A percentile compares a stretch with the other conserved stretches of the same genome.
Evolutionary conservation across 2,797 vertebrate genomes (phyloP).

Genomic region (Iguana delicatissima): DNA sequence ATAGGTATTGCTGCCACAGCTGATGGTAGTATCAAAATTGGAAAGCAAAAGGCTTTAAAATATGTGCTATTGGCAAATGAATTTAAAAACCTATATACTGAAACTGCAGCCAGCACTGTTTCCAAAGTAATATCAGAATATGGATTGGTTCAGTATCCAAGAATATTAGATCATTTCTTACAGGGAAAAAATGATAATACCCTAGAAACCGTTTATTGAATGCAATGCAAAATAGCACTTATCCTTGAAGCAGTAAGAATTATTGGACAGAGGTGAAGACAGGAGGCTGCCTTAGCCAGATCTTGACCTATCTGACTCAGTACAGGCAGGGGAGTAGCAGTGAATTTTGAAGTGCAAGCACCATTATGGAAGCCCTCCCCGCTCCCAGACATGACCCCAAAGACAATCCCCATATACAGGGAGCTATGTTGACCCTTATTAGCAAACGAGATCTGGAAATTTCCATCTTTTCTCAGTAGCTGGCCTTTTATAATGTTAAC

Average conservation of each 20-base stretch:
- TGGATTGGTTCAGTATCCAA: neutral
- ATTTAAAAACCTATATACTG: neutral
- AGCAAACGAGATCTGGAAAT: neutral
- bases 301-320: neutral
- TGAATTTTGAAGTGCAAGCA: neutral
- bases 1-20: neutral
- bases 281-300: neutral
- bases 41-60: neutral
- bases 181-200: neutral
- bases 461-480: neutral
- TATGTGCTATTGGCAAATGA: slow-evolving; percentile 9
- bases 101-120: neutral
- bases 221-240: neutral
- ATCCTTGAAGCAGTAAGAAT: neutral
- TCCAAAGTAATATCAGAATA: slow-evolving; percentile 5
- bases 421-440: neutral
- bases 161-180: slow-evolving; percentile 4
- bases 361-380: too few relatives aligned
- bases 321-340: too few relatives aligned
- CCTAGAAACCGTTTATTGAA: neutral
- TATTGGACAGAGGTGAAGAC: neutral
- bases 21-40: slow-evolving; percentile 21
- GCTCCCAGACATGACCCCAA: too few relatives aligned
- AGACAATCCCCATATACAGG: too few relatives aligned
- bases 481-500: neutral